phyloP scores from a whole-genome alignment of 2,888 invertebrate species.

The Teleiodes luculella region DNA sequence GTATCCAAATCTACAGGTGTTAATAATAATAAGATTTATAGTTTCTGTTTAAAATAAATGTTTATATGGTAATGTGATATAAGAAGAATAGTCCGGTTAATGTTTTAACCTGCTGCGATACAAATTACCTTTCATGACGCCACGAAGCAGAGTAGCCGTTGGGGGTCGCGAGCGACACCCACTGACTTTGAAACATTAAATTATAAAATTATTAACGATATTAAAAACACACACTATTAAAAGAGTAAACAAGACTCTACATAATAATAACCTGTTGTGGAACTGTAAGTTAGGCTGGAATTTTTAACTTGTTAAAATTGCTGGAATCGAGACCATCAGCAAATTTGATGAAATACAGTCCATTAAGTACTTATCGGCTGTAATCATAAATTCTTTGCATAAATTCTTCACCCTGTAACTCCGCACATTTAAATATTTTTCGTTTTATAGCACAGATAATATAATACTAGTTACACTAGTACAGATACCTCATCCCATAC shows the following conservation, averaged over 20 bases:
- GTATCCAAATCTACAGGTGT: not conserved
- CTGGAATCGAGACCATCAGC: not conserved
- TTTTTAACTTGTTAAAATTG: not conserved
- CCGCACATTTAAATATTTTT: slow-evolving; percentile 39
- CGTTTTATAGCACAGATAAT: no score
- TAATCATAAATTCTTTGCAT: slow-evolving; percentile 12
- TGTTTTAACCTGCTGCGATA: slow-evolving; percentile 19
- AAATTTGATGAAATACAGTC: not conserved
- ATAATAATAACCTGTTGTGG: not conserved
- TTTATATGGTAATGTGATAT: slow-evolving; percentile 10
- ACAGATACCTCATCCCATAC: no score
- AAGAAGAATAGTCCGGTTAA: slow-evolving; percentile 22
- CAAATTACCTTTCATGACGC: slow-evolving; percentile 20
- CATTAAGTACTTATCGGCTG: slow-evolving; percentile 6
- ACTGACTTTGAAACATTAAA: slow-evolving; percentile 24
- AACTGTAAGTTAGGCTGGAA: not conserved
- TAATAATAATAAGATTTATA: slow-evolving; percentile 23
- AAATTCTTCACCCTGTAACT: slow-evolving; percentile 40
- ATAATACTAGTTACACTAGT: no score
- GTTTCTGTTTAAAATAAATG: slow-evolving; percentile 2
- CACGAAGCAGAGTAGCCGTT: slow-evolving; percentile 18
- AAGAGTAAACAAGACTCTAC: not conserved
- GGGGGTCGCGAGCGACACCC: slow-evolving; percentile 31
- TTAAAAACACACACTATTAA: not conserved
- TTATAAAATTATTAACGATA: slow-evolving; percentile 6